phyloP scores from a whole-genome alignment of 92 coral and sea anemone genomes.

The Epizoanthus stellaris region DNA sequence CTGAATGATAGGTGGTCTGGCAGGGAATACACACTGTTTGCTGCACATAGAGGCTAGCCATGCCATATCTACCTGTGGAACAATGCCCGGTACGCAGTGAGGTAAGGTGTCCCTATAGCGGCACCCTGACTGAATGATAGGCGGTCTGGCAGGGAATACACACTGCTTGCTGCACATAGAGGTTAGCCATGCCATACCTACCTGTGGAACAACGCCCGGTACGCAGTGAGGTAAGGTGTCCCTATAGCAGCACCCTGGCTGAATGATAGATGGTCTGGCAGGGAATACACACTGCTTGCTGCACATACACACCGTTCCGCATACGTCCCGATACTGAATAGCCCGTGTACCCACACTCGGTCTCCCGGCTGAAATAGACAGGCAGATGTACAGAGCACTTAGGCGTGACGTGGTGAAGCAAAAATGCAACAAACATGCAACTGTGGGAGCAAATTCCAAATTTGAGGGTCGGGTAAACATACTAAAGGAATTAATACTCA shows the following conservation, averaged over 20 bases:
- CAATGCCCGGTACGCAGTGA: slow-evolving; percentile 89
- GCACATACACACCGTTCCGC: slow-evolving; percentile 85
- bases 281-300: slow-evolving; percentile 45
- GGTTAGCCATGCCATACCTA: slow-evolving; percentile 1
- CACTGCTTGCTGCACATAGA: slow-evolving; percentile 60
- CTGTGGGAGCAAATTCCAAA: too few species aligned
- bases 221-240: slow-evolving; percentile 85
- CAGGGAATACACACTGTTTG: slow-evolving; percentile 45
- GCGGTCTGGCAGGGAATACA: slow-evolving; percentile 55
- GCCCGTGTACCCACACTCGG: slow-evolving; percentile 73
- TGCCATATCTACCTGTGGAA: slow-evolving; percentile 72
- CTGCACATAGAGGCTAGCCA: slow-evolving; percentile 1
- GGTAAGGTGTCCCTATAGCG: slow-evolving; percentile 77
- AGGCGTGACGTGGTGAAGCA: background rate
- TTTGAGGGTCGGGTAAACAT: too few species aligned
- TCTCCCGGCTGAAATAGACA: slow-evolving; percentile 79
- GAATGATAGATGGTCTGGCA: slow-evolving; percentile 76
- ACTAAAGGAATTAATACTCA: too few species aligned
- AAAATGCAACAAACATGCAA: too few species aligned
- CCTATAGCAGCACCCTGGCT: slow-evolving; percentile 88
- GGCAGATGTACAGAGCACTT: background rate
- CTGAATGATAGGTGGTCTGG: slow-evolving; percentile 73
- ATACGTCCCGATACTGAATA: slow-evolving; percentile 76
- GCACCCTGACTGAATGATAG: slow-evolving; percentile 88
- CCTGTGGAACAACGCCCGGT: slow-evolving; percentile 92